Base-by-base conservation (phyloP, 2,888 invertebrate species). In the Steinernema hermaphroditum region DNA sequence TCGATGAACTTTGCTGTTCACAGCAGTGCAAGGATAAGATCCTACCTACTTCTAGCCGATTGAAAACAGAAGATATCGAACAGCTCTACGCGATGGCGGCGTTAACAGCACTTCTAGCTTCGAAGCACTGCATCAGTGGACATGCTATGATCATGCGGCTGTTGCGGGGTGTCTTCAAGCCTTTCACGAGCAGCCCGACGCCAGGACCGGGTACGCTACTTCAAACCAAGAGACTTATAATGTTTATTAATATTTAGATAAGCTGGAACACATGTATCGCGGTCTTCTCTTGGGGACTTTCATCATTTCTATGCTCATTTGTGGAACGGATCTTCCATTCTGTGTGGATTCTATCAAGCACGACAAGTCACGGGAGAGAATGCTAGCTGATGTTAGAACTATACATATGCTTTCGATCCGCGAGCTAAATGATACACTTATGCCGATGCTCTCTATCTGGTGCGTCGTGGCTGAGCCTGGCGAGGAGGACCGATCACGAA, bases 1-100 rank as follows among this genome's bases (percentile, higher is more conserved):
- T 98, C 27, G 92, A 93, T 87, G 94, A 94, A 22, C 90, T 98
- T 57, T 96, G 96, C 88, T 92, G 71, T 41, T 71, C 79, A 0
- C 72, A 46, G 69, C 29, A 75, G 62, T 72, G 76, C 75, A 57
- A 49, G 72, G 72, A 68, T 16, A 71, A 71, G 27, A 37, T 71
- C 27, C 41, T 41, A 8, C 44, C 62, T 2, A 32, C 19, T 71
- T 71, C 68, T 19, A 72, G 49, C 24, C 37, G 34, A 22, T 41
- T 46, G 43, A 46, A 46, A 24, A 70, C 34, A 27, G 68, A 29
- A 12, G 19, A 49, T 24, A 54, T 72, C 68, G 62, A 72, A n/a
- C 29, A n/a, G 24, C n/a, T 74, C 29, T 85, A 85, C 72, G 50
- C 85, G 6, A 43, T 84, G 24, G 73, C 80, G 8, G 83, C 84